phyloP scores from a whole-genome alignment of 2,113 vertebrate genomes.

The Corynorhinus townsendii region DNA sequence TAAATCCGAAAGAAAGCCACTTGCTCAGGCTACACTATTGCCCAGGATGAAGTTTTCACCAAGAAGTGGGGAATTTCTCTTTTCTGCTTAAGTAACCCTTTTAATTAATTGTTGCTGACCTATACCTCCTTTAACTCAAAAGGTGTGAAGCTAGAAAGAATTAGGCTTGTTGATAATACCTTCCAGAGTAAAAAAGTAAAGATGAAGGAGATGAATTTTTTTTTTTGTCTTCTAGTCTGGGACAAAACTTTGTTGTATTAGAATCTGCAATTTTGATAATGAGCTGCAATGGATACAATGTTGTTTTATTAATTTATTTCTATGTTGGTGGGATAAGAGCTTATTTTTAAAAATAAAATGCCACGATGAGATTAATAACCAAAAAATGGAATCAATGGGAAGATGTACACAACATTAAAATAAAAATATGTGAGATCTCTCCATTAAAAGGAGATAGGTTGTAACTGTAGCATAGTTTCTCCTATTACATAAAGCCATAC shows the following conservation, averaged over 20 bases:
- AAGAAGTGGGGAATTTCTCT: constrained; percentile 64
- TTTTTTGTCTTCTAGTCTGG: neutral
- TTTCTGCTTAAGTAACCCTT: constrained; percentile 75
- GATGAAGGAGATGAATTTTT: neutral
- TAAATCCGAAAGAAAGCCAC: constrained; percentile 76
- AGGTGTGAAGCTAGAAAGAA: neutral
- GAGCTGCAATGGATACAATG: neutral
- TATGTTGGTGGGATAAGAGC: neutral
- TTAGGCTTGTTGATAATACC: neutral
- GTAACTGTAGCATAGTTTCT: neutral
- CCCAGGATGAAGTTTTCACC: constrained; percentile 61
- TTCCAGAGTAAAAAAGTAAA: neutral
- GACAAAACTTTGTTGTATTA: neutral
- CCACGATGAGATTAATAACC: neutral
- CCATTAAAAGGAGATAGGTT: neutral
- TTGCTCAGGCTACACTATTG: constrained; percentile 61
- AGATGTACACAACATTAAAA: neutral
- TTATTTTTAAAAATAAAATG: constrained; percentile 25
- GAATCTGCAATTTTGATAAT: neutral
- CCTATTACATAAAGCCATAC: neutral
- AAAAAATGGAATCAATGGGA: neutral
- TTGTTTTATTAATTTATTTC: neutral
- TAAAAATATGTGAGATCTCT: neutral
- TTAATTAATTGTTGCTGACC: constrained; percentile 74
- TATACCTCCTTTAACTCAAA: neutral